Conservation (phyloP, 2,113 vertebrate species). For the Alectura lathami region DNA sequence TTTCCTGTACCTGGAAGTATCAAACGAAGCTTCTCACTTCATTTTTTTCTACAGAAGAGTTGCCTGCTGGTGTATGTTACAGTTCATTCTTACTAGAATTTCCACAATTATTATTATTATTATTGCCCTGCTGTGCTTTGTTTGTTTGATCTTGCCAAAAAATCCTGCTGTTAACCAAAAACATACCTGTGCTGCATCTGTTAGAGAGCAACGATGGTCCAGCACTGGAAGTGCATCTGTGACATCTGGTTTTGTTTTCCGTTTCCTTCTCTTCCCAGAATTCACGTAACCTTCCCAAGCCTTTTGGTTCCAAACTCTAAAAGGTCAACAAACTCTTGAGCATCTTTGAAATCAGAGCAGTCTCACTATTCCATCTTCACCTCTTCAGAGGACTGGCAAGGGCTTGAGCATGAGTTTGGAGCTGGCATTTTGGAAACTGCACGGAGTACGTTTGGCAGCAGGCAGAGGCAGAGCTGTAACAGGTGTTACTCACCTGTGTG, state of each 20-base stretch:
- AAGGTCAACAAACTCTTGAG: neutral
- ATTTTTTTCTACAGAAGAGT: neutral
- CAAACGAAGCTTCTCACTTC: neutral
- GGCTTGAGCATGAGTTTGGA: neutral
- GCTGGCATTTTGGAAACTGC: neutral
- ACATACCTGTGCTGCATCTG: neutral
- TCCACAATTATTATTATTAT: neutral
- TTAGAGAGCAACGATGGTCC: accelerated
- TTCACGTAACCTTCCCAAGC: neutral
- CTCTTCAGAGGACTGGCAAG: neutral
- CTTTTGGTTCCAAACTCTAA: neutral
- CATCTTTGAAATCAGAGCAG: neutral
- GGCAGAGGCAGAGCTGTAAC: neutral
- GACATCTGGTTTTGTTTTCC: neutral
- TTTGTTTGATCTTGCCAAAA: neutral
- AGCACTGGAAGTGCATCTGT: neutral
- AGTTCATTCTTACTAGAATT: constrained; percentile 20
- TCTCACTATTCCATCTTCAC: neutral
- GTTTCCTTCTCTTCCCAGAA: neutral
- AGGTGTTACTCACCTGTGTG: neutral
- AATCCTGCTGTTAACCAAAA: neutral
- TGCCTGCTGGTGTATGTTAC: neutral
- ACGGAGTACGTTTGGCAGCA: neutral
- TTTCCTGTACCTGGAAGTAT: neutral
- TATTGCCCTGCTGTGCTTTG: neutral